Conservation (phyloP, 2,113 vertebrate species). For the Andinoacara biseriatus region DNA sequence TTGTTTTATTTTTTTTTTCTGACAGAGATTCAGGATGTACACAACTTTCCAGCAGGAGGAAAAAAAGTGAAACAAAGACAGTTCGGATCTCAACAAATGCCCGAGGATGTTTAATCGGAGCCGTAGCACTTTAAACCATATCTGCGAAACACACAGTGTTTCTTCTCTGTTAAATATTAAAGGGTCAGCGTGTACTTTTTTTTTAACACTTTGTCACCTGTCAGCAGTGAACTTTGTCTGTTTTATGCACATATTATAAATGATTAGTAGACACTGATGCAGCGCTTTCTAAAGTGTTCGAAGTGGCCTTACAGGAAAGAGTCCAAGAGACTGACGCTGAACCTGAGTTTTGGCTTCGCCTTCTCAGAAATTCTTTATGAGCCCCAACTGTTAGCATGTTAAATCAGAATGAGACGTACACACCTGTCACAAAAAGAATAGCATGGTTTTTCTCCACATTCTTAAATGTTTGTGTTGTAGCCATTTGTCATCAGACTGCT, state of each 20-base stretch:
- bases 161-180: slow-evolving; percentile 8
- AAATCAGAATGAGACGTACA: slow-evolving; percentile 52
- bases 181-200: background rate
- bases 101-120: slow-evolving; percentile 36
- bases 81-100: background rate
- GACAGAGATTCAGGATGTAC: slow-evolving; percentile 34
- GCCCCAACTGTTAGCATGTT: slow-evolving; percentile 43
- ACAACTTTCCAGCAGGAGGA: slow-evolving; percentile 8
- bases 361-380: slow-evolving; percentile 24
- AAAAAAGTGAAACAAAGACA: background rate
- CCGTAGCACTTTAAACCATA: background rate
- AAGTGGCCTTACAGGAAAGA: slow-evolving; percentile 51
- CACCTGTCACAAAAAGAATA: slow-evolving; percentile 41
- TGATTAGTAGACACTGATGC: slow-evolving; percentile 18
- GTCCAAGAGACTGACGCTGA: slow-evolving; percentile 21
- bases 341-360: background rate
- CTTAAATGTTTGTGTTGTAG: slow-evolving; percentile 38
- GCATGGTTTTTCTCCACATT: slow-evolving; percentile 17
- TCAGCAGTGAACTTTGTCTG: slow-evolving; percentile 30
- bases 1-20: slow-evolving; percentile 34
- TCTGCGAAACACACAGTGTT: slow-evolving; percentile 15
- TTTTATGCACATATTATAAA: background rate
- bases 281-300: slow-evolving; percentile 25
- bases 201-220: slow-evolving; percentile 12
- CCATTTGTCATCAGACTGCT: slow-evolving; percentile 35